A percentile compares a stretch with the other conserved stretches of the same genome.
phyloP scores from a whole-genome alignment of 2,888 invertebrate species.

The Tyria jacobaeae region DNA sequence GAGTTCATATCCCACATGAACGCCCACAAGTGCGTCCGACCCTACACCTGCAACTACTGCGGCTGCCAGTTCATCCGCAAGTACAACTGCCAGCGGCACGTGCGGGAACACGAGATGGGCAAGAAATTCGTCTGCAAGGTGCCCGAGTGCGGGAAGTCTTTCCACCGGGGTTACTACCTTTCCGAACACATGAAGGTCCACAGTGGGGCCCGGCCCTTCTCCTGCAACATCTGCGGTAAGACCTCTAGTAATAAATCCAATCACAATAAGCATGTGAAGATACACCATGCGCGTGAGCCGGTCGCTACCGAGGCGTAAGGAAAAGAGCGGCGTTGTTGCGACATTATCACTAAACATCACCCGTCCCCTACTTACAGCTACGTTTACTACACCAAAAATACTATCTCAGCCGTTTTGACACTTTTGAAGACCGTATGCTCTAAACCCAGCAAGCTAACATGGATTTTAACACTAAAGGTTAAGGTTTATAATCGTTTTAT shows the following conservation, averaged over 20 bases:
- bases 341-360: too few relatives aligned
- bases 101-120: conserved; percentile 92
- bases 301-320: conserved; percentile 92
- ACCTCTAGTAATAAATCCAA: conserved; percentile 96
- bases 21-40: conserved; percentile 93
- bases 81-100: conserved; percentile 95
- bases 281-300: conserved; percentile 95
- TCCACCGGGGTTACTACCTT: conserved; percentile 95
- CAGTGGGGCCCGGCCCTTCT: conserved; percentile 92
- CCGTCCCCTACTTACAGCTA: background rate
- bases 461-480: background rate
- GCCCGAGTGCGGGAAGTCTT: conserved; percentile 92
- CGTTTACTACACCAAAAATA: background rate
- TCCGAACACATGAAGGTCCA: conserved; percentile 95
- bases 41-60: conserved; percentile 96
- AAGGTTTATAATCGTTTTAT: background rate
- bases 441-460: background rate
- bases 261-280: conserved; percentile 95
- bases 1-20: conserved; percentile 95
- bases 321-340: conserved; percentile 49
- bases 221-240: conserved; percentile 96
- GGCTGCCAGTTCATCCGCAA: conserved; percentile 95
- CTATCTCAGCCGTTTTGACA: background rate
- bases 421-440: background rate
- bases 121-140: conserved; percentile 92